Evolutionary conservation across 2,888 invertebrate genomes (phyloP), one percentile per base, ranked within the genome.

Genomic region (Petrophora chlorosata): DNA sequence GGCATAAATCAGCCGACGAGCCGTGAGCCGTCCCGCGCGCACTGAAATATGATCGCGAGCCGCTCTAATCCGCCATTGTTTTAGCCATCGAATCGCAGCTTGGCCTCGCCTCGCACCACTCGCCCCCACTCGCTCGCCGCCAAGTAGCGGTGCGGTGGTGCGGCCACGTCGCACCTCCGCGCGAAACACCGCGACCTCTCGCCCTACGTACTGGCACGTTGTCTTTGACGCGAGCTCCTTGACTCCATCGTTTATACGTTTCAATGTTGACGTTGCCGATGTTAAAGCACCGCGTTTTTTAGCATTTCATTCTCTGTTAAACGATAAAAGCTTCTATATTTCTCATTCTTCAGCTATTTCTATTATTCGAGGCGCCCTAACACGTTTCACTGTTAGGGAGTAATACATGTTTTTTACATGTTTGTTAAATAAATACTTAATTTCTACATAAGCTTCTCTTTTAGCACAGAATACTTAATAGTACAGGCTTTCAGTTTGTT

Each of bases 1-100:
- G 56, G 53, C 51, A 71, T 78, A 76, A 74, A 76, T 77, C 73
- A 69, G 58, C 51, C 38, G 63, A 34, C 16, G 46, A 35, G 68
- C 63, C 63, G 45, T 42, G 62, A 65, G 60, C 69, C 62, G 61
- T 54, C 55, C 53, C 51, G 49, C 59, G 40, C 56, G 41, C 51
- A 33, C 62, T 72, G 65, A 71, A 67, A 67, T 70, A 72, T 69
- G 66, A 70, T 67, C 63, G 61, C 51, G 53, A 56, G 53, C 59
- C 51, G 42, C 58, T 58, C 62, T 70, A 62, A 68, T 63, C 69
- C 65, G 59, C 62, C 63, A 62, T 65, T 68, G 63, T 66, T 60
- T 57, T 53, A 57, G 53, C 39, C 48, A 43, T 42, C 63, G 56
- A 50, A 58, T 48, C 26, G 29, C 49, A 16, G 15, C 25, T 16